phyloP scores from a whole-genome alignment of 2,797 vertebrate genomes.

The Antennarius maculatus region DNA sequence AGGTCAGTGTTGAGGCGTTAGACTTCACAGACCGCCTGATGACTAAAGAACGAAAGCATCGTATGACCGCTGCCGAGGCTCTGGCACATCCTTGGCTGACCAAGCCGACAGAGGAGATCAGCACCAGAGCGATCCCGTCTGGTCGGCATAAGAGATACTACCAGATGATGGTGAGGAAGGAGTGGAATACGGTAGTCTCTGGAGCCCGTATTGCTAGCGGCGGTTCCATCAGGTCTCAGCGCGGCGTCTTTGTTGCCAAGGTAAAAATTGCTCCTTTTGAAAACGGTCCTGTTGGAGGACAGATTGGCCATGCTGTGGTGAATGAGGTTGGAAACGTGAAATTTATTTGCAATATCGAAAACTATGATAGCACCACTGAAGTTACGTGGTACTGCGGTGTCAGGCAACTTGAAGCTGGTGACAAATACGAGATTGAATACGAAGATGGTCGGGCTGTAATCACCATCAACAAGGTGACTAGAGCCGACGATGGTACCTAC shows the following conservation, averaged over 20 bases:
- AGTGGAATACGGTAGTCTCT: constrained; percentile 93
- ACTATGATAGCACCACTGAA: constrained; percentile 95
- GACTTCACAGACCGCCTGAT: constrained; percentile 95
- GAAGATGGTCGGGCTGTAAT: constrained; percentile 93
- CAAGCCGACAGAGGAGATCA: constrained; percentile 87
- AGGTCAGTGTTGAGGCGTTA: constrained; percentile 90
- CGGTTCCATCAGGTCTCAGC: constrained; percentile 92
- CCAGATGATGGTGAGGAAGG: constrained; percentile 91
- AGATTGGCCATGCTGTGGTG: constrained; percentile 87
- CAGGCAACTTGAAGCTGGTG: constrained; percentile 91
- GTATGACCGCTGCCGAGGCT: constrained; percentile 94
- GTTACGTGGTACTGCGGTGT: constrained; percentile 98
- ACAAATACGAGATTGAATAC: constrained; percentile 94
- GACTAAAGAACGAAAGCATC: constrained; percentile 95
- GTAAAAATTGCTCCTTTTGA: constrained; percentile 98
- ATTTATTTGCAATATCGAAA: constrained; percentile 94
- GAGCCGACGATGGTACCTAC: constrained; percentile 95
- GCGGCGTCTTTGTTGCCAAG: constrained; percentile 91
- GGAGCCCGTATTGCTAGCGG: constrained; percentile 93
- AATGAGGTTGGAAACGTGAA: constrained; percentile 90
- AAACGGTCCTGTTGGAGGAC: constrained; percentile 92
- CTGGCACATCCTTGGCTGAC: constrained; percentile 92
- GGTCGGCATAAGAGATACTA: constrained; percentile 96
- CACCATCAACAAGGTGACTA: constrained; percentile 89
- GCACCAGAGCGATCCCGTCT: constrained; percentile 88